Base-by-base conservation (phyloP, 2,888 invertebrate species). In the Pammene aurita region DNA sequence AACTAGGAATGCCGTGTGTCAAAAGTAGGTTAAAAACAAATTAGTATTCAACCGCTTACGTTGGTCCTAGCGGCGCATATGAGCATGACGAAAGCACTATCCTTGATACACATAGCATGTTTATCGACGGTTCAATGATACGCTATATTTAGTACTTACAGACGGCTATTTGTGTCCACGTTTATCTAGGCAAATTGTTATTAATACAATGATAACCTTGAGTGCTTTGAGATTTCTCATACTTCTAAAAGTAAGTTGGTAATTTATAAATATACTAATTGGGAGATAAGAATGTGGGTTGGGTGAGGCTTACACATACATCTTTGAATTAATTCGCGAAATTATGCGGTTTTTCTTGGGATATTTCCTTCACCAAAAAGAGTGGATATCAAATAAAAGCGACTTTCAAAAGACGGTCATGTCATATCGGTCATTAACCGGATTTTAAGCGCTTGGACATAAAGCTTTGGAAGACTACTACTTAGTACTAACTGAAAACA, bases 81-180 rank as follows among this genome's bases (percentile, higher is more conserved):
- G 70, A 73, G 82, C 82, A 82, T 86, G 86, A 88, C 84, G 85
- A 83, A 84, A 85, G 80, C 80, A 73, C 77, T 83, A 88, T 89
- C 88, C 87, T 87, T 87, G 86, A 84, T 87, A 82, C 80, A 83
- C 74, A 85, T 80, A 80, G 76, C 80, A 73, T 76, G 77, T 80
- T 81, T 81, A 81, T 80, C 78, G 76, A 79, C 77, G 35, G 52
- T 52, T 52, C 63, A 68, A 58, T 64, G 68, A 58, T 64, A 68
- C 52, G 57, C 57, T 68, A 68, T 64, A 68, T 64, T 68, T 60
- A 69, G 64, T 58, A 56, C 56, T 18, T 52, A 62, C 38, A 46
- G 50, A 35, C 35, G 9, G 38, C 14, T 64, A 69, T 69, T 65
- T 65, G 42, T 41, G 60, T 60, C 46, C 65, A 48, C 60, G 64